Evolutionary conservation across 92 coral and sea anemone genomes (phyloP).

Genomic region (Siderastrea radians): DNA sequence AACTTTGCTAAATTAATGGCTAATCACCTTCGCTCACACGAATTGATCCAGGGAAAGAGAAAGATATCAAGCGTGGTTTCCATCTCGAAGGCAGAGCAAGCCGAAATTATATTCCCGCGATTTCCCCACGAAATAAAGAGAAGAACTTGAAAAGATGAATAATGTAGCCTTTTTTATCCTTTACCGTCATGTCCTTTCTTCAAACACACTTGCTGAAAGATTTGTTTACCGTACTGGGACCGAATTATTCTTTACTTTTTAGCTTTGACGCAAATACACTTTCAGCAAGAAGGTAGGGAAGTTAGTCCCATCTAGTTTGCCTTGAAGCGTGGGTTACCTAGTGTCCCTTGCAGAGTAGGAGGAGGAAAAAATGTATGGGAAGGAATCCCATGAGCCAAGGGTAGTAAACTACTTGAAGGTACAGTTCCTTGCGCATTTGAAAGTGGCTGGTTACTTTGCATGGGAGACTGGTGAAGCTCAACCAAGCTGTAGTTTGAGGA

Average conservation of each 20-base stretch:
- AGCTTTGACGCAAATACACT: too few species aligned
- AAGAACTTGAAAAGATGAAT: too few species aligned
- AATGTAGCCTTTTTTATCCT: too few species aligned
- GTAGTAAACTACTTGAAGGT: not conserved
- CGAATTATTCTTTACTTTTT: too few species aligned
- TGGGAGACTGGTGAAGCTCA: constrained; percentile 47
- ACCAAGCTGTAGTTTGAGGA: constrained; percentile 34
- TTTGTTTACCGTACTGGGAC: not conserved
- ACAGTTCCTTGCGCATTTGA: not conserved
- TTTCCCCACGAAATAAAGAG: too few species aligned
- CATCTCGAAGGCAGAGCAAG: too few species aligned
- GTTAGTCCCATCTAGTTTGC: constrained; percentile 16
- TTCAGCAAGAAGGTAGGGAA: too few species aligned
- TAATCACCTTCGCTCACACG: too few species aligned
- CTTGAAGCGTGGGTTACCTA: constrained; percentile 41
- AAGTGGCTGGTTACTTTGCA: constrained; percentile 49
- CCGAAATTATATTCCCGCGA: too few species aligned
- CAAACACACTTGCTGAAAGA: not conserved
- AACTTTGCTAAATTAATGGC: too few species aligned
- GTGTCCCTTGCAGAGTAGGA: constrained; percentile 30
- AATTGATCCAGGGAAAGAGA: too few species aligned
- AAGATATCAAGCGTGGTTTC: too few species aligned
- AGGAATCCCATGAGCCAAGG: constrained; percentile 29
- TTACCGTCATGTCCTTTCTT: not conserved
- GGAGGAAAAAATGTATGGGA: constrained; percentile 25